Evolutionary conservation across 2,888 invertebrate species (phyloP).

Genomic region (Erynnis tages): DNA sequence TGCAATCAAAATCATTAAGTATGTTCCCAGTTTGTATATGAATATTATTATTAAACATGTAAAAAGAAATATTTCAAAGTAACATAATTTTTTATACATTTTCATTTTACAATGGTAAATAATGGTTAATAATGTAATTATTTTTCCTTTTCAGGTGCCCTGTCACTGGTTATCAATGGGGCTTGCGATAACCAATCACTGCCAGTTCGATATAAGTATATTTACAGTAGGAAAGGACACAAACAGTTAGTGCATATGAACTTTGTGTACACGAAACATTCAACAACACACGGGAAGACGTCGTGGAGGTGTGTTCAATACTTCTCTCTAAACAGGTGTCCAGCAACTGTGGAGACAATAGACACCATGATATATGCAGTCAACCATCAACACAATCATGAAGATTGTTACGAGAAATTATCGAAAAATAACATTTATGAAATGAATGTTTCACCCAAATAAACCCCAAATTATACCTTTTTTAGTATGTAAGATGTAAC

Average conservation of each 20-base stretch:
- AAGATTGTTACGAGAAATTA: conserved; percentile 73
- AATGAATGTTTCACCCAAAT: conserved; percentile 67
- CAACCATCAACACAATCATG: conserved; percentile 76
- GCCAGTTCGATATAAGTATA: conserved; percentile 73
- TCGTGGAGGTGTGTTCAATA: conserved; percentile 79
- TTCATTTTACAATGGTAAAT: no score
- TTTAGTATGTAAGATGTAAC: conserved; percentile 13
- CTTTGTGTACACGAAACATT: conserved; percentile 79
- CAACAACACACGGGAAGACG: conserved; percentile 76
- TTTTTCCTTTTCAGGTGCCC: conserved; percentile 64
- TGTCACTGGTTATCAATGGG: conserved; percentile 71
- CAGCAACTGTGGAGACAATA: conserved; percentile 76
- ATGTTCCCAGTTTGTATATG: no score
- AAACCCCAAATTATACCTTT: not conserved
- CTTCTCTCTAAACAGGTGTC: conserved; percentile 76
- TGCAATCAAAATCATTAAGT: no score
- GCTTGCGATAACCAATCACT: conserved; percentile 59
- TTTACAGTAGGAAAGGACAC: conserved; percentile 78
- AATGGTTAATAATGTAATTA: not conserved
- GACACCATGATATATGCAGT: conserved; percentile 74
- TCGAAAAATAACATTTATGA: conserved; percentile 73
- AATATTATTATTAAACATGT: no score
- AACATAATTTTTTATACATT: no score
- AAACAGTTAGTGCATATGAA: conserved; percentile 78
- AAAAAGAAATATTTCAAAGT: no score